These are phyloP conservation scores for Agonum fuliginosum DNA, from an alignment of 2,888 invertebrate species.

Conservation along the genomic window DNA sequence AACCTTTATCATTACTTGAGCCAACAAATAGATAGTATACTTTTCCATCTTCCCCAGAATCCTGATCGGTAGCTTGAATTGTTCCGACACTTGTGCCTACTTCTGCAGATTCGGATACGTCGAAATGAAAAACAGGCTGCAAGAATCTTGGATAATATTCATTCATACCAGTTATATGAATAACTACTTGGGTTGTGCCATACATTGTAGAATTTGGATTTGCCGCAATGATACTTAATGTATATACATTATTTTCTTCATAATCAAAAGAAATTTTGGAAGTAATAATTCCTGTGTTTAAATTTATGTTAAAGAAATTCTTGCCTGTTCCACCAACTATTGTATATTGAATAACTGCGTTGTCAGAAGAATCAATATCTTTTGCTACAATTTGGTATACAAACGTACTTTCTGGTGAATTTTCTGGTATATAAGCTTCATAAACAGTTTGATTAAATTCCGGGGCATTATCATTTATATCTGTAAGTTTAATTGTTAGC, in stretches of 20 bases:
- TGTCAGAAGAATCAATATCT: conserved; percentile 91
- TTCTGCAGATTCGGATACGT: conserved; percentile 93
- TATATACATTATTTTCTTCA: conserved; percentile 86
- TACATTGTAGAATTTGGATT: conserved; percentile 91
- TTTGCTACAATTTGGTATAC: conserved; percentile 85
- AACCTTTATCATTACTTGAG: conserved; percentile 93
- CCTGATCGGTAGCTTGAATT: conserved; percentile 92
- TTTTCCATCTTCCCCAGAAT: conserved; percentile 89
- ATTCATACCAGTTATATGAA: conserved; percentile 89
- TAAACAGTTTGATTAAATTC: conserved; percentile 86
- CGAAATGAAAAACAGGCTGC: conserved; percentile 93
- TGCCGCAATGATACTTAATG: conserved; percentile 85
- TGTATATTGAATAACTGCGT: conserved; percentile 89
- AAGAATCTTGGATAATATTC: conserved; percentile 92
- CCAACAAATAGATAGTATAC: conserved; percentile 95
- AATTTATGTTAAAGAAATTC: conserved; percentile 85
- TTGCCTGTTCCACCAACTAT: conserved; percentile 85
- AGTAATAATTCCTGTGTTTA: conserved; percentile 84
- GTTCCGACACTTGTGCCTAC: conserved; percentile 90
- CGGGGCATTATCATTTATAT: conserved; percentile 96
- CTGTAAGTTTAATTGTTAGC: conserved; percentile 89
- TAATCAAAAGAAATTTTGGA: conserved; percentile 89
- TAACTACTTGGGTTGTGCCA: conserved; percentile 81
- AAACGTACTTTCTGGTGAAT: conserved; percentile 83
- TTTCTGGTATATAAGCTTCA: conserved; percentile 88